Evolutionary conservation across 53 echinoderm and acorn worm genomes (phyloP), one percentile per base, ranked within the genome.

Genomic region (Holothuria scabra): DNA sequence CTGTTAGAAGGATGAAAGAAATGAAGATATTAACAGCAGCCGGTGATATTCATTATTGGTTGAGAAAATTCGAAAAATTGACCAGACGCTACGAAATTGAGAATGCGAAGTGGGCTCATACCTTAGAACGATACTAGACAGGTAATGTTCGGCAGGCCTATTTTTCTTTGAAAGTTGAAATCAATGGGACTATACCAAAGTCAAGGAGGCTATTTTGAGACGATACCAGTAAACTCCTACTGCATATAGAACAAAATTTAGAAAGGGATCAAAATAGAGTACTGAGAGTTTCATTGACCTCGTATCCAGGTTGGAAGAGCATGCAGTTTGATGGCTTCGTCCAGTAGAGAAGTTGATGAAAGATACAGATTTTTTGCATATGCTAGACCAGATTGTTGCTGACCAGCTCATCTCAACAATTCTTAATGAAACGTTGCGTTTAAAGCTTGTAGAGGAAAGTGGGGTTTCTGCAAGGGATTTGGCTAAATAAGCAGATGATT

Each of bases 101-200:
- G 4, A 10, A 1, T 16, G 14, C 1, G 69, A 31, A 68, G 35
- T 32, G 69, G 69, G 69, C 69, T 10, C 69, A 68, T 68, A 68
- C 69, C 32, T 68, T 68, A 35, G 69, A 68, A 68, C 69, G 35
- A 1, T 68, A 68, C 37, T 68, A 34, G 69, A 68, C 69, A 8
- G 69, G 69, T 8, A 68, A 37, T 35, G 69, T 37, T 68, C 69
- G 34, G 69, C 69, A 68, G 69, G 69, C 69, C 10, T 68, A 68
- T 35, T 68, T 68, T 68, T 30, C 69, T 12, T 35, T 68, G 32
- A 35, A 68, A 68, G 32, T 32, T 68, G 69, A 68, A 6, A 68
- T 35, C 69, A 68, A 37, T 30, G 35, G 11, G 33, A 68, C 69
- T 68, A 68, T 35, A 68, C 69, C 69, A 68, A 68, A 68, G 69